Evolutionary conservation across 92 coral and sea anemone species (phyloP).

Genomic region (Montipora capitata): DNA sequence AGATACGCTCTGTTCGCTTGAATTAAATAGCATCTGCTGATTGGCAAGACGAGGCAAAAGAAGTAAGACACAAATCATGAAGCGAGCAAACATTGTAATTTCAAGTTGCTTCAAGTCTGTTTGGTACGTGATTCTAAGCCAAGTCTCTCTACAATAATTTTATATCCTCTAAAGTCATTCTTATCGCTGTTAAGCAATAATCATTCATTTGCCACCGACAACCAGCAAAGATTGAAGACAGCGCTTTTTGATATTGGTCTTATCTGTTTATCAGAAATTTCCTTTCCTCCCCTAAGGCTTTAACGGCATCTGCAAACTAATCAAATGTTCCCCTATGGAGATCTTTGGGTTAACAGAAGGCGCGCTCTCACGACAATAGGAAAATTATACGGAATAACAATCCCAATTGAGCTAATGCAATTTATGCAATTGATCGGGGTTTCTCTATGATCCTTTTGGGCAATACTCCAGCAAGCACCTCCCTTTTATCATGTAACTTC

Average conservation of each 20-base stretch:
- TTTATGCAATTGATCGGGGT: no score
- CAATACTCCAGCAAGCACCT: background rate
- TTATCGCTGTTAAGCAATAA: background rate
- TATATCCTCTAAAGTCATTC: background rate
- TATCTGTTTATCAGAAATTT: background rate
- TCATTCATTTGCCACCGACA: constrained; percentile 28
- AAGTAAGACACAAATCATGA: background rate
- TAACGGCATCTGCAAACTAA: background rate
- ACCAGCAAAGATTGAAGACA: background rate
- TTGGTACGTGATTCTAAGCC: background rate
- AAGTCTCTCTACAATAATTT: background rate
- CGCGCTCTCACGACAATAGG: background rate
- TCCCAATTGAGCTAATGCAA: no score
- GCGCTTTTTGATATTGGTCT: background rate
- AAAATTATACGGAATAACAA: no score
- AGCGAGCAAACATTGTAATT: background rate
- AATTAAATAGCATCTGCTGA: constrained; percentile 2
- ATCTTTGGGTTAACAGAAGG: constrained; percentile 17
- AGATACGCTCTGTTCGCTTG: constrained; percentile 26
- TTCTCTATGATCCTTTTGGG: no score
- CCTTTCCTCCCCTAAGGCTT: background rate
- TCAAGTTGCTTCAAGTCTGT: background rate
- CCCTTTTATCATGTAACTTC: constrained; percentile 1
- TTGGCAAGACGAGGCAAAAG: background rate
- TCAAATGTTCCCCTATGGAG: background rate